Conservation (phyloP, 2,113 vertebrate species). For the Myiozetetes cayanensis region DNA sequence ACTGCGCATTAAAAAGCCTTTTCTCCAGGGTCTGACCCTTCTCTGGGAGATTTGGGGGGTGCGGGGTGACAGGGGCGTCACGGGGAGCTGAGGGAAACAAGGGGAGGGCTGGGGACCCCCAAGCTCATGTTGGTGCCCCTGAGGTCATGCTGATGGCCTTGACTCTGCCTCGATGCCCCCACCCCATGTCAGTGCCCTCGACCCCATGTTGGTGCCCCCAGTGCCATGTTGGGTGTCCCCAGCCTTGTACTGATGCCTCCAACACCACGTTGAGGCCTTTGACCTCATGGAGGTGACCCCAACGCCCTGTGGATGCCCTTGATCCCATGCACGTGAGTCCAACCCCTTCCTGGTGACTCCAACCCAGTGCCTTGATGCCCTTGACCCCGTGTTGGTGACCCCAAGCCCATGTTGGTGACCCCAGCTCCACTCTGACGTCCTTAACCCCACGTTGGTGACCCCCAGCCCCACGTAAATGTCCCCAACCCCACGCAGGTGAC, state of each 20-base stretch:
- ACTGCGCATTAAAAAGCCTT: slow-evolving; percentile 55
- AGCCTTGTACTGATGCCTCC: not conserved
- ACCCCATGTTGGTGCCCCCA: not conserved
- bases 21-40: slow-evolving; percentile 33
- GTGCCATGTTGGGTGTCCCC: not conserved
- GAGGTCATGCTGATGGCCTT: not conserved
- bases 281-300: not conserved
- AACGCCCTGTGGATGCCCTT: rapidly evolving
- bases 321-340: too few relatives aligned
- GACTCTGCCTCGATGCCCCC: not conserved
- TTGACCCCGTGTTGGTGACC: rapidly evolving
- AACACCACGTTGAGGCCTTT: not conserved
- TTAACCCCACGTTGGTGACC: too few relatives aligned
- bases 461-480: not conserved
- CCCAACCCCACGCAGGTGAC: not conserved
- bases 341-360: too few relatives aligned
- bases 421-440: not conserved
- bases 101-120: not conserved
- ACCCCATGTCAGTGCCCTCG: rapidly evolving
- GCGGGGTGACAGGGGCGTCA: not conserved
- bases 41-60: not conserved
- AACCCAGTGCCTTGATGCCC: rapidly evolving
- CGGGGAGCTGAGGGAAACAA: rapidly evolving
- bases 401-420: not conserved
- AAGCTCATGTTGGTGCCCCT: rapidly evolving